Base-by-base conservation (phyloP, 2,113 vertebrate species). In the Eudyptes chrysolophus region DNA sequence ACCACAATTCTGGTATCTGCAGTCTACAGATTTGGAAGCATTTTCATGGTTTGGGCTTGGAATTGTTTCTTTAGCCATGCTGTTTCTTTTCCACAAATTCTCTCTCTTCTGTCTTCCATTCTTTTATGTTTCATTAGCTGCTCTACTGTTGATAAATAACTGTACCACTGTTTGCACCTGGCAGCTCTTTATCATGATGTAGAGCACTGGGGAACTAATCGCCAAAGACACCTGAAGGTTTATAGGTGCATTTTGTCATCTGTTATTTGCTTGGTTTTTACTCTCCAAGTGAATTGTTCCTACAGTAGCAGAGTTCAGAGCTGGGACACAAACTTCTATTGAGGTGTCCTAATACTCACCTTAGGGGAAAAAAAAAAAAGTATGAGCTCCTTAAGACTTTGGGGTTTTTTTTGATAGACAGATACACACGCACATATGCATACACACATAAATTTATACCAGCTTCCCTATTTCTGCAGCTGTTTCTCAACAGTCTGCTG, bases 1-100 rank as follows among this genome's bases (percentile, higher is more conserved):
- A 81, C 94, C 90, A 82, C 79, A 96, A 49, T 97, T 97, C 90
- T 97, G 91, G 61, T 96, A 95, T 93, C 92, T 84, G 86, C 89
- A 93, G 91, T 80, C 80, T 90, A 80, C 91, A 94, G 75, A 94
- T 95, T 95, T 70, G 76, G 86, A 96, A 96, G 88, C 87, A 81
- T 95, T 97, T 94, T 84, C 82, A 96, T 89, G 46, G 82, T 86
- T 84, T 93, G 86, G 57, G 36, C 66, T 92, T 81, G 29, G n/a
- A 82, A 94, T 69, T 69, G 81, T 87, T 88, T 92, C 34, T 84
- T 89, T 90, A 86, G 74, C n/a, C 42, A 17, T 40, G n/a, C 46
- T 80, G 40, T 76, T 94, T 88, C 27, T 90, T 96, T 87, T 82
- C 84, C n/a, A 75, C 38, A 88, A 90, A 92, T 83, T 81, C 26